Percentiles rank a stretch among this genome's conserved stretches.
Evolutionary conservation across 2,888 invertebrate species (phyloP).

Genomic region (Drosophila infuscata): DNA sequence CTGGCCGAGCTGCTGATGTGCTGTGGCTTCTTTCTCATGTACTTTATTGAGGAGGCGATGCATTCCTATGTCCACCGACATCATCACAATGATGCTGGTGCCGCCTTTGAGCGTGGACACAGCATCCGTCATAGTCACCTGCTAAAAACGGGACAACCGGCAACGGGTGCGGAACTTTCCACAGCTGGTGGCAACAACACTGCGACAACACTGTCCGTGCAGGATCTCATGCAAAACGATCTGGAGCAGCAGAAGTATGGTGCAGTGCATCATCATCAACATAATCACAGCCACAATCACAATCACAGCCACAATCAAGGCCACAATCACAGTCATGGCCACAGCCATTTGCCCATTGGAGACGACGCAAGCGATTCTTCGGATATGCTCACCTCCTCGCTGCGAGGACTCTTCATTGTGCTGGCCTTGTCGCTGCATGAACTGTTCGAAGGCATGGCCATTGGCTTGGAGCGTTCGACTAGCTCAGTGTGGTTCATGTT

Average conservation of each 20-base stretch:
- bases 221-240: constrained; percentile 74
- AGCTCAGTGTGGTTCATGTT: constrained; percentile 91
- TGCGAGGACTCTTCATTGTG: constrained; percentile 92
- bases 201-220: constrained; percentile 63
- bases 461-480: constrained; percentile 90
- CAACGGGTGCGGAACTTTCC: constrained; percentile 13
- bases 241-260: constrained; percentile 70
- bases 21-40: constrained; percentile 91
- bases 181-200: constrained; percentile 31
- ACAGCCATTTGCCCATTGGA: constrained; percentile 73
- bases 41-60: constrained; percentile 91
- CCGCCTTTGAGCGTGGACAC: constrained; percentile 83
- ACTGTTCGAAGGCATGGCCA: constrained; percentile 93
- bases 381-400: constrained; percentile 82
- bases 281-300: constrained; percentile 30
- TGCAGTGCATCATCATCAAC: constrained; percentile 61
- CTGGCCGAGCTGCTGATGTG: constrained; percentile 91
- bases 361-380: constrained; percentile 82
- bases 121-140: constrained; percentile 83
- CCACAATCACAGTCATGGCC: constrained; percentile 49
- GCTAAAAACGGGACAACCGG: constrained; percentile 48
- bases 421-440: constrained; percentile 93
- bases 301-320: constrained; percentile 35
- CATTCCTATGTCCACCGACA: constrained; percentile 89
- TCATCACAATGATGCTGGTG: constrained; percentile 68